Base-by-base conservation (phyloP, 1,140 invertebrate genomes). In the Tetraneura akinire region DNA sequence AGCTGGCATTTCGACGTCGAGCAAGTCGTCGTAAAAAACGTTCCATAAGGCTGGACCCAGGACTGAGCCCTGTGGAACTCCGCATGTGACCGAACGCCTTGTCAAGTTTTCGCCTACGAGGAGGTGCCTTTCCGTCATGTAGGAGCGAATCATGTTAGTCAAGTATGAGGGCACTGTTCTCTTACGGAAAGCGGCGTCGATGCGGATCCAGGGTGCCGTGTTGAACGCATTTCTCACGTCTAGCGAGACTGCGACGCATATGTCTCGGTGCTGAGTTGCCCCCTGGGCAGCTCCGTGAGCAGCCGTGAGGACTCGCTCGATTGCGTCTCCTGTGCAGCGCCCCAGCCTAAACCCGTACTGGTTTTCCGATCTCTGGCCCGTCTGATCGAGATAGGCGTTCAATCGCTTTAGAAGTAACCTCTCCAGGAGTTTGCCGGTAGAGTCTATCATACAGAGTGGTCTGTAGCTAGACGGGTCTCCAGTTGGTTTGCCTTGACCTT, bases 141-240 rank as follows among this genome's bases (percentile, higher is more conserved):
- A 66, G 0, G 32, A 66, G 0, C 62, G 0, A 0, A 66, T 13
- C 2, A n/a, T 42, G 5, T 11, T 0, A 1, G 9, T 16, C 1
- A 70, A 3, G 3, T 2, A 16, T 0, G n/a, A 5, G 0, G 11
- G 42, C 0, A 21, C 21, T 0, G 5, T 1, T 2, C 1, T 47
- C 1, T 1, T 0, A 0, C n/a, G 3, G 8, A 70, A 42, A 0
- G 66, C 42, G 1, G 10, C 6, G 21, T 32, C 5, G 16, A 66
- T 66, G 13, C 10, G n/a, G 2, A 32, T 0, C 62, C 29, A 66
- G 4, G 29, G 32, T 14, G 62, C 62, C 0, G 14, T 37, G 10
- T 66, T 66, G 16, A 66, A 66, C 0, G 29, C 62, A 13, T 57
- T 57, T 4, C 21, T 57, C 2, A 57, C 53, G 11, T 26, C 53